Evolutionary conservation across 1,140 invertebrate genomes (phyloP), one percentile per base, ranked within the genome.

Genomic region (Colletes gigas): DNA sequence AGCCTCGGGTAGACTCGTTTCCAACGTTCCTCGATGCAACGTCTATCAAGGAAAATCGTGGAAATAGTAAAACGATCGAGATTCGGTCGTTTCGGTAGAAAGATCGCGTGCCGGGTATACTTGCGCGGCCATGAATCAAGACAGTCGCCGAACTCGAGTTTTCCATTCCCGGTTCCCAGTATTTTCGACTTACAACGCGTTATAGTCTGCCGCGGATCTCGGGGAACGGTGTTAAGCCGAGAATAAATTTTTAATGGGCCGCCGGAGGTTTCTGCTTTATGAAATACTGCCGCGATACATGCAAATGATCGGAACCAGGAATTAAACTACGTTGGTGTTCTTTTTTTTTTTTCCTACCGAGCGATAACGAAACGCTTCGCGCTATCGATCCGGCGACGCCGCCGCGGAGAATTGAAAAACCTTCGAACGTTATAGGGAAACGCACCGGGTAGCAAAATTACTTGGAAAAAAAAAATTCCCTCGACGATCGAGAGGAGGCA

Each of bases 171-270:
- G 52, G 21, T 30, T 59, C 39, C 41, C 54, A 78, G 54, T 79
- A 85, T 85, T 84, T 85, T 85, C 74, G 70, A 75, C 83, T 85
- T 85, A 73, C 73, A 68, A 73, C 73, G 83, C 71, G 81, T 79
- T 83, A 57, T 30, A 54, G 65, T 74, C 63, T 68, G 1, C n/a
- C 70, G 68, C 74, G 82, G 83, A 76, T 84, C 70, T 81, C 59
- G 71, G 67, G 17, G 52, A 74, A 63, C 74, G 83, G 70, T 84
- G 84, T 85, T 85, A 85, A 85, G 83, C 84, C 84, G 67, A 77
- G 84, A 81, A 78, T 85, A 85, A 85, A 85, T 85, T 85, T 85
- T 85, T 85, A 85, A 85, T 85, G 84, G 73, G 73, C 78, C 80
- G 78, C 63, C 80, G 59, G 83, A 78, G 74, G 57, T 70, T 74